Percentiles rank a stretch among this genome's conserved stretches.
phyloP scores from a whole-genome alignment of 1,140 invertebrate species.

The Liolophura sinensis region DNA sequence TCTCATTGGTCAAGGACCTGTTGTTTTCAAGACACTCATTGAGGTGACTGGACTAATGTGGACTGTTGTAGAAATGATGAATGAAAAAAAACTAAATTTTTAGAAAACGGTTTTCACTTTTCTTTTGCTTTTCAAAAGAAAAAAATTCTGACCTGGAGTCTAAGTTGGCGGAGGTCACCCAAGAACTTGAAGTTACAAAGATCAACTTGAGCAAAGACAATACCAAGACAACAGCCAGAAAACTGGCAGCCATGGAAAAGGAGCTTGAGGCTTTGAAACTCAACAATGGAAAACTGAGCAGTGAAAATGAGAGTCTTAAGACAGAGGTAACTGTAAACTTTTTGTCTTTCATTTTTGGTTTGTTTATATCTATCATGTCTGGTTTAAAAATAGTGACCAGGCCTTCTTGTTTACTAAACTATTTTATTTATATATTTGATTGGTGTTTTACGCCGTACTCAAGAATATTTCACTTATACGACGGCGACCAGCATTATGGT shows the following conservation, averaged over 20 bases:
- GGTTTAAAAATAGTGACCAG: not conserved
- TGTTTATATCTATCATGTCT: not conserved
- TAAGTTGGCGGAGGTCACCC: constrained; percentile 15
- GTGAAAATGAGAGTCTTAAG: constrained; percentile 31
- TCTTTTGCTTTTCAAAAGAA: constrained; percentile 13
- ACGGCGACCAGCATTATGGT: no score
- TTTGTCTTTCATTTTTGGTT: not conserved
- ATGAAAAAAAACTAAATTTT: not conserved
- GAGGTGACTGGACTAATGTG: no score
- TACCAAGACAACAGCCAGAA: constrained; percentile 5
- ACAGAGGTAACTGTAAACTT: constrained; percentile 21
- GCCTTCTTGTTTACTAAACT: not conserved
- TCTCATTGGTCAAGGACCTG: no score
- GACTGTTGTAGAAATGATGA: no score
- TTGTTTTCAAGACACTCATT: no score
- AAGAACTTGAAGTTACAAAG: constrained; percentile 22
- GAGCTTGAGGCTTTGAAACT: constrained; percentile 21
- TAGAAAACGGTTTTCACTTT: not conserved
- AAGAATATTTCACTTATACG: not conserved
- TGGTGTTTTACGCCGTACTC: not conserved
- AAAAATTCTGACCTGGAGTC: constrained; percentile 30
- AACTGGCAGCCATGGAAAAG: constrained; percentile 16
- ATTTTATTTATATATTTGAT: not conserved
- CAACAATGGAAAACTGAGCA: constrained; percentile 24
- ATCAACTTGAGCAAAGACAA: constrained; percentile 25